Percentiles rank a stretch among this genome's conserved stretches.
These are phyloP conservation scores for Oncorhynchus nerka DNA, from an alignment of 2,113 vertebrate genomes.

Conservation along the genomic window DNA sequence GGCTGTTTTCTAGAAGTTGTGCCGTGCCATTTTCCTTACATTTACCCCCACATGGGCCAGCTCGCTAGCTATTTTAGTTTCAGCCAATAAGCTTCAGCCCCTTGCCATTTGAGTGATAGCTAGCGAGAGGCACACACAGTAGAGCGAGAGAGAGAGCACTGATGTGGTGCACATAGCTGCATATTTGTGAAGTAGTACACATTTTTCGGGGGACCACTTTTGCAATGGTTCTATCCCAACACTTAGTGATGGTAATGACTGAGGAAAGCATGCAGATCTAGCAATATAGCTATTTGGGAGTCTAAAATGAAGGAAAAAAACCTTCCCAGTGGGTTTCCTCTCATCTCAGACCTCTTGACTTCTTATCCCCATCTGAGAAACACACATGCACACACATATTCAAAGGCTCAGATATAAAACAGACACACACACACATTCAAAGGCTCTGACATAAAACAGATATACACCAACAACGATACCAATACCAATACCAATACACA, in stretches of 20 bases:
- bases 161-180: too few species aligned
- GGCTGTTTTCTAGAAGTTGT: too few species aligned
- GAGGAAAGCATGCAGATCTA: neutral
- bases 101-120: too few species aligned
- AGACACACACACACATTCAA: neutral
- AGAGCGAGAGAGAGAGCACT: too few species aligned
- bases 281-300: neutral
- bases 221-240: too few species aligned
- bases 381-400: neutral
- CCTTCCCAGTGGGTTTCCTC: neutral
- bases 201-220: too few species aligned
- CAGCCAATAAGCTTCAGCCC: too few species aligned
- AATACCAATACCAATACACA: neutral
- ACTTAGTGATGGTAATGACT: neutral
- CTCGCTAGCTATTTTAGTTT: too few species aligned
- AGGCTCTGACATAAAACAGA: neutral
- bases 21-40: too few species aligned
- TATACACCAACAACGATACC: neutral
- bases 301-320: neutral
- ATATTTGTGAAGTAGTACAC: too few species aligned
- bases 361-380: neutral
- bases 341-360: neutral
- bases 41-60: too few species aligned
- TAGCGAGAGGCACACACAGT: too few species aligned
- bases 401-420: neutral